Evolutionary conservation across 1,140 invertebrate genomes (phyloP).

Genomic region (Lepidurus apus): DNA sequence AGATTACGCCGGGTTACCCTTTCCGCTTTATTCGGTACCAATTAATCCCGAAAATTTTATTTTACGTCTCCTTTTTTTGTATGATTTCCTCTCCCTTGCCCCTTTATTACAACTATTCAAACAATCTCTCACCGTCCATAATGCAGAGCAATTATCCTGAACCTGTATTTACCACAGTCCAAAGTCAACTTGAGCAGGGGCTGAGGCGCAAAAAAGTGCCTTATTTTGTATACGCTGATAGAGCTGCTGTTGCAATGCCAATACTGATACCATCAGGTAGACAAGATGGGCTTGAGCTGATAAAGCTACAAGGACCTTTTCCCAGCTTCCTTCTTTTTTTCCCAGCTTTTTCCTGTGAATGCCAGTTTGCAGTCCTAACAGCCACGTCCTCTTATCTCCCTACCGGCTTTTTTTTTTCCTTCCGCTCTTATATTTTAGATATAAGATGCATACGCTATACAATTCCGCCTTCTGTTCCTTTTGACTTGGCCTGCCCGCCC

Average conservation of each 20-base stretch:
- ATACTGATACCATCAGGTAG: slow-evolving; percentile 15
- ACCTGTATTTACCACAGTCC: no score
- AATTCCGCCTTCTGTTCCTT: slow-evolving; percentile 2
- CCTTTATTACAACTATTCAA: no score
- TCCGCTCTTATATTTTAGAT: background rate
- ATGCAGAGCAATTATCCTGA: no score
- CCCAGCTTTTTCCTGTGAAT: slow-evolving; percentile 15
- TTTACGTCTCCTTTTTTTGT: no score
- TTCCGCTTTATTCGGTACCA: no score
- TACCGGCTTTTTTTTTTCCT: background rate
- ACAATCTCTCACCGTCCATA: no score
- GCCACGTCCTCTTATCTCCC: slow-evolving; percentile 7
- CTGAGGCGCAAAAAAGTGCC: slow-evolving; percentile 4
- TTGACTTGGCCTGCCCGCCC: background rate
- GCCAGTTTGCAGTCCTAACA: slow-evolving; percentile 10
- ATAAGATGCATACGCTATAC: background rate
- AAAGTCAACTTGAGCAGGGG: no score
- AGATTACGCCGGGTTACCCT: no score
- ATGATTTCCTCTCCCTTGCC: no score
- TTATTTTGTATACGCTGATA: slow-evolving; percentile 20
- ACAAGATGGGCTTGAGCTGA: slow-evolving; percentile 13
- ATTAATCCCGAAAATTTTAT: no score
- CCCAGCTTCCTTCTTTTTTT: slow-evolving; percentile 14
- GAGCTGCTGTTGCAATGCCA: slow-evolving; percentile 17
- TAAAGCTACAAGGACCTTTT: slow-evolving; percentile 15